Evolutionary conservation across 2,113 vertebrate species (phyloP), one percentile per base, ranked within the genome.

Genomic region (Cebus imitator): DNA sequence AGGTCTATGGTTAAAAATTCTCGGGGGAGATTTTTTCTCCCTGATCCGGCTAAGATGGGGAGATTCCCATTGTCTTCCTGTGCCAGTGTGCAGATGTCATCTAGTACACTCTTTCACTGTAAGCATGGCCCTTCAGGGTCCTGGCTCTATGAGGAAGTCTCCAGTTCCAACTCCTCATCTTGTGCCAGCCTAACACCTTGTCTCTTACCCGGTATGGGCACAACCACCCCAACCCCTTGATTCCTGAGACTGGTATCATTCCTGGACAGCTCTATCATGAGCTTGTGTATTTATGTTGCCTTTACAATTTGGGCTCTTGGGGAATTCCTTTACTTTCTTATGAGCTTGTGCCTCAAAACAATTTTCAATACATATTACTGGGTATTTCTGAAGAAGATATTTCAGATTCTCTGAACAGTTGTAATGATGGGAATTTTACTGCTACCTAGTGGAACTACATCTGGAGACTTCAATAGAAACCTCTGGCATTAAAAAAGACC

Each of bases 81-180:
- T 1, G 13, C 21, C 61, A 11, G 12, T 14, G 40, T 8, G 50
- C 30, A 6, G 1, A 27, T 6, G 12, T 18, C 40, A 43, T 23
- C 45, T 70, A 50, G 20, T 4, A 25, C 5, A 9, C n/a, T n/a
- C 57, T 12, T 72, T 12, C n/a, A 43, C 18, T 2, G 4, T 1
- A 18, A 17, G 18, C 82, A 45, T 20, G 23, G 72, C 27, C 30
- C 86, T 20, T 75, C 1, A 12, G 23, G 37, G 13, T 2, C 17
- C 0, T 20, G 50, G 16, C 40, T 52, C 13, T 6, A 20, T 0
- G 32, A 48, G 9, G 68, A 43, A 18, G 35, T 21, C 40, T 35
- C 8, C 25, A 9, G 12, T 32, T 20, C 35, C 66, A 18, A 30
- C 52, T 35, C 30, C 32, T 18, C 35, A 3, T 30, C 37, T 23